These are phyloP conservation scores for Cryptocheilus praepositus DNA, from an alignment of 2,888 invertebrate species.

Conservation along the genomic window DNA sequence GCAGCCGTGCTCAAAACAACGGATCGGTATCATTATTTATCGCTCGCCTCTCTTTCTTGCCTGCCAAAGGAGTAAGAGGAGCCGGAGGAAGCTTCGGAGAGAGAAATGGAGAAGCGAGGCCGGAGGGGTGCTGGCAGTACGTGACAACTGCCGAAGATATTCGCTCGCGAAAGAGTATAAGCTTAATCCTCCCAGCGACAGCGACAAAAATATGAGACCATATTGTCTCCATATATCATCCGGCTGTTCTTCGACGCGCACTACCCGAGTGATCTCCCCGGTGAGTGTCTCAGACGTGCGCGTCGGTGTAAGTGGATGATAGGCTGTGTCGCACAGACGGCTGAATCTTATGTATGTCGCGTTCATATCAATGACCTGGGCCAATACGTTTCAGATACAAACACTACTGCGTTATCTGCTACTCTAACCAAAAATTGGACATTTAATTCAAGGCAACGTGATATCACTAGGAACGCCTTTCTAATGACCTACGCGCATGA, in stretches of 20 bases:
- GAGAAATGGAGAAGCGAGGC: constrained; percentile 15
- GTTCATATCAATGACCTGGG: neutral
- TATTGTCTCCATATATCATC: constrained; percentile 66
- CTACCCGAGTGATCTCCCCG: neutral
- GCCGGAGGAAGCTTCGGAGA: constrained; percentile 24
- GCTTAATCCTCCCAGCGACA: constrained; percentile 63
- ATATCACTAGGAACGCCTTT: no score
- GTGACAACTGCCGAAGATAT: constrained; percentile 68
- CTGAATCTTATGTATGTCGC: neutral
- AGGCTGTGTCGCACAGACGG: neutral
- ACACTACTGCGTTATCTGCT: no score
- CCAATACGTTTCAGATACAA: no score
- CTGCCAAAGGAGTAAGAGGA: constrained; percentile 22
- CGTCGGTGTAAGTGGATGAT: constrained; percentile 32
- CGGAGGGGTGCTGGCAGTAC: constrained; percentile 44
- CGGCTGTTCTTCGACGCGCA: constrained; percentile 52
- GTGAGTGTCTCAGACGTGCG: constrained; percentile 33
- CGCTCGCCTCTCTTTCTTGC: constrained; percentile 33
- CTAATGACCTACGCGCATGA: no score
- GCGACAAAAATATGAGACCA: constrained; percentile 62
- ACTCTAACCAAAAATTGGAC: neutral
- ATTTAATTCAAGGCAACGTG: no score
- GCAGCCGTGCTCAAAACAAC: constrained; percentile 40
- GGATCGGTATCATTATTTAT: constrained; percentile 55
- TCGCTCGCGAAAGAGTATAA: constrained; percentile 62